Percentiles rank a stretch among this genome's conserved stretches.
These are phyloP conservation scores for Sciurus carolinensis DNA, from an alignment of 2,797 vertebrate genomes.

Conservation along the genomic window DNA sequence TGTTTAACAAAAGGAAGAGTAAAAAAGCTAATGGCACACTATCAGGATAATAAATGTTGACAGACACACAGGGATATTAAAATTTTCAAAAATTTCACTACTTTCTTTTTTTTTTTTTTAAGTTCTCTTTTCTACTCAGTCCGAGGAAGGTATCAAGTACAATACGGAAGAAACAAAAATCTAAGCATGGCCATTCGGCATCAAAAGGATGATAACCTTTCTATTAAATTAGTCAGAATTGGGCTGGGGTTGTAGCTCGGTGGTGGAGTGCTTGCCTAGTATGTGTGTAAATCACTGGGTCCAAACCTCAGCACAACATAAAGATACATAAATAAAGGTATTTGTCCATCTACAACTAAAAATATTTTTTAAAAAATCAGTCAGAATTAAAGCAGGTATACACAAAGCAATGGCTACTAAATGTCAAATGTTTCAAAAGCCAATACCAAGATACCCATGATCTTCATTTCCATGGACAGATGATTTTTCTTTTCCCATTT, in stretches of 20 bases:
- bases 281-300: too few relatives aligned
- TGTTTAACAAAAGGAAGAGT: not conserved
- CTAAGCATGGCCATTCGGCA: not conserved
- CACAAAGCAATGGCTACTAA: not conserved
- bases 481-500: too few relatives aligned
- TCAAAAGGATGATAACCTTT: not conserved
- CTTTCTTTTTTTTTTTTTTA: not conserved
- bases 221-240: not conserved
- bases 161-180: conserved; percentile 23
- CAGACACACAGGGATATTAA: conserved; percentile 7
- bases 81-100: conserved; percentile 13
- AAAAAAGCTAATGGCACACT: not conserved
- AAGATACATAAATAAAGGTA: too few relatives aligned
- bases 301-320: too few relatives aligned
- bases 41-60: conserved; percentile 27
- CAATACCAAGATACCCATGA: not conserved
- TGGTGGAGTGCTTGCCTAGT: too few relatives aligned
- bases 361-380: not conserved
- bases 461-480: conserved; percentile 36
- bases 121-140: conserved; percentile 54
- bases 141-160: conserved; percentile 43
- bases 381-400: conserved; percentile 15
- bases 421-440: conserved; percentile 26
- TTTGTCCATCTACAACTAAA: too few relatives aligned
- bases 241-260: too few relatives aligned